Evolutionary conservation across 2,113 vertebrate genomes (phyloP).

Genomic region (Blennius ocellaris): DNA sequence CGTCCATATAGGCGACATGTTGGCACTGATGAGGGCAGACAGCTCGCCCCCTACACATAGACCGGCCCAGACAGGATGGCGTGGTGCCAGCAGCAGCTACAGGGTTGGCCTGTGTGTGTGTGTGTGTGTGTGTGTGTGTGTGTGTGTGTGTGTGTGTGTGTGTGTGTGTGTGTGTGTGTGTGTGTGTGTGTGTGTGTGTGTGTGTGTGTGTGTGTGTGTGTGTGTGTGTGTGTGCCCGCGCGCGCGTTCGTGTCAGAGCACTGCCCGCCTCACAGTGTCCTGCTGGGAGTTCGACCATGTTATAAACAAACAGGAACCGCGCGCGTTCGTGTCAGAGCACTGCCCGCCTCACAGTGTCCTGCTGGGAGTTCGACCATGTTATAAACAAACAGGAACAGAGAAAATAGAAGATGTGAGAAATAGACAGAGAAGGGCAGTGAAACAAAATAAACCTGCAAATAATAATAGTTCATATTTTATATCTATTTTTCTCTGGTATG

Average conservation of each 20-base stretch:
- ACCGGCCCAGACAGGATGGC: slow-evolving; percentile 79
- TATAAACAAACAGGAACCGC: no score
- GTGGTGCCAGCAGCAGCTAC: slow-evolving; percentile 70
- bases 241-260: slow-evolving; percentile 32
- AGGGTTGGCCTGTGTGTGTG: slow-evolving; percentile 12
- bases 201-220: slow-evolving; percentile 33
- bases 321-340: slow-evolving; percentile 31
- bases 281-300: slow-evolving; percentile 61
- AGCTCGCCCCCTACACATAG: slow-evolving; percentile 71
- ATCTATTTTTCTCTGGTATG: background rate
- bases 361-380: slow-evolving; percentile 60
- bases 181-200: slow-evolving; percentile 23
- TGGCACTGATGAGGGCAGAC: slow-evolving; percentile 83
- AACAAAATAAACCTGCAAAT: background rate
- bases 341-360: slow-evolving; percentile 59
- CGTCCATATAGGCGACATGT: slow-evolving; percentile 78
- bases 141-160: slow-evolving; percentile 33
- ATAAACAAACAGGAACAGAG: slow-evolving; percentile 63
- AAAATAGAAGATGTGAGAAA: background rate
- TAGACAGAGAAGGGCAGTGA: background rate
- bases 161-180: slow-evolving; percentile 28
- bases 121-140: slow-evolving; percentile 16
- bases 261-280: slow-evolving; percentile 56
- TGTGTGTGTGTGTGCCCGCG: slow-evolving; percentile 20
- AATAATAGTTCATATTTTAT: background rate